A percentile compares a stretch with the other conserved stretches of the same genome.
These are phyloP conservation scores for Ethmia dodecea DNA, from an alignment of 2,888 invertebrate genomes.

Conservation along the genomic window DNA sequence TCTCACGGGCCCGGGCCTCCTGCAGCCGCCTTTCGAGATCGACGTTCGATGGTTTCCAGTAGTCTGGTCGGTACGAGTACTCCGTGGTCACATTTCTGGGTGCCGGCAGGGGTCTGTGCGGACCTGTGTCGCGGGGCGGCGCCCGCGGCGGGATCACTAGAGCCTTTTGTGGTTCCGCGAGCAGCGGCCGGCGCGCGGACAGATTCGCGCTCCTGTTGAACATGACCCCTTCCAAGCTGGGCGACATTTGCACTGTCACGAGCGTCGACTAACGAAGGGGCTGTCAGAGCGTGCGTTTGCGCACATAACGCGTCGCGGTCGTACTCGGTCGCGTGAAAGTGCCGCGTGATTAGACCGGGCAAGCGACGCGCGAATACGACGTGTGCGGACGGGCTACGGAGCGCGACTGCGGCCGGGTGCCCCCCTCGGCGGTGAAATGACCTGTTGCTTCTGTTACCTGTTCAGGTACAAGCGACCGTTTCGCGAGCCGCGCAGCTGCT, in stretches of 20 bases:
- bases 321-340: slow-evolving; percentile 7
- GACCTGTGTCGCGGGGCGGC: slow-evolving; percentile 62
- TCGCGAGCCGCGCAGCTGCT: slow-evolving; percentile 61
- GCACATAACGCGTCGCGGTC: slow-evolving; percentile 55
- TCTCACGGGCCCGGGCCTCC: slow-evolving; percentile 61
- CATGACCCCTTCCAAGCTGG: slow-evolving; percentile 72
- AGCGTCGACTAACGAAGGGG: slow-evolving; percentile 35
- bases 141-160: slow-evolving; percentile 62
- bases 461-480: slow-evolving; percentile 64
- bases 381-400: slow-evolving; percentile 30
- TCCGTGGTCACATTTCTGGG: slow-evolving; percentile 43
- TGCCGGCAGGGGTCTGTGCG: slow-evolving; percentile 45
- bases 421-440: slow-evolving; percentile 64
- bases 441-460: slow-evolving; percentile 75
- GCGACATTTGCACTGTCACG: slow-evolving; percentile 73
- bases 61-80: slow-evolving; percentile 57
- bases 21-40: slow-evolving; percentile 66
- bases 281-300: slow-evolving; percentile 57
- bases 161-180: slow-evolving; percentile 70
- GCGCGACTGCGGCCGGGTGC: slow-evolving; percentile 48
- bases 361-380: slow-evolving; percentile 33
- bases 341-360: slow-evolving; percentile 20
- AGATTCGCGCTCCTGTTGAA: slow-evolving; percentile 70
- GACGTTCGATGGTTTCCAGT: slow-evolving; percentile 71
- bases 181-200: slow-evolving; percentile 69